These are phyloP conservation scores for Ochropleura leucogaster DNA, from an alignment of 2,888 invertebrate species.

Conservation along the genomic window DNA sequence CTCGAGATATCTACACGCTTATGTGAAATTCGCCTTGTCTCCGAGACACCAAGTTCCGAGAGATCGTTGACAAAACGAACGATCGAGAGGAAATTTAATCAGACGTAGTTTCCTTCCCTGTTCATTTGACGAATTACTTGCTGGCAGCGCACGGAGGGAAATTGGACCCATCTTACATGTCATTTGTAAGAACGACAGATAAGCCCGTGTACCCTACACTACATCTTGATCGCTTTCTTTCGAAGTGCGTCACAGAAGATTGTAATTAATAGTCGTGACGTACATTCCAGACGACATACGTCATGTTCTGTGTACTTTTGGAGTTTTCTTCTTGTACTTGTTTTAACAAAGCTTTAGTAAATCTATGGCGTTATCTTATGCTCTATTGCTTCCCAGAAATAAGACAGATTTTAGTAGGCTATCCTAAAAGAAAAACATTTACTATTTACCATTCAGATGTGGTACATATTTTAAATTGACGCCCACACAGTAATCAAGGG, in stretches of 20 bases:
- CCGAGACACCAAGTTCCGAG: slow-evolving; percentile 13
- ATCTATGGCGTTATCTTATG: neutral
- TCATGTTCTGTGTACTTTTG: slow-evolving; percentile 9
- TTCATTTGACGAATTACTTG: slow-evolving; percentile 51
- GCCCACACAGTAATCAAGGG: neutral
- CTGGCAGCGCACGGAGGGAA: slow-evolving; percentile 29
- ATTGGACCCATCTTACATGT: slow-evolving; percentile 33
- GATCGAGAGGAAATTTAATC: slow-evolving; percentile 58
- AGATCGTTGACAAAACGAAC: slow-evolving; percentile 46
- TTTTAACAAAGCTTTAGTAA: neutral
- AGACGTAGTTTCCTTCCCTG: slow-evolving; percentile 37
- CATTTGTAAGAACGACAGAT: slow-evolving; percentile 39
- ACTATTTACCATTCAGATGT: neutral
- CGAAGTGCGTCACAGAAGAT: slow-evolving; percentile 37
- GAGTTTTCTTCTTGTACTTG: neutral
- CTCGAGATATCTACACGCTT: slow-evolving; percentile 15
- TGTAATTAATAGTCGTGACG: slow-evolving; percentile 30
- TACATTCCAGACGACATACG: slow-evolving; percentile 8
- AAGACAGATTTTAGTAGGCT: too few species aligned
- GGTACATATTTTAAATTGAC: neutral
- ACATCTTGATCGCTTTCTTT: slow-evolving; percentile 29
- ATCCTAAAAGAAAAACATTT: too few species aligned
- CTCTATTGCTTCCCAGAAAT: slow-evolving; percentile 7
- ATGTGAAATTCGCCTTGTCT: slow-evolving; percentile 25
- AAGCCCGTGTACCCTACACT: neutral